Conservation (phyloP, 1,140 invertebrate genomes). For the Asbolus verrucosus region DNA sequence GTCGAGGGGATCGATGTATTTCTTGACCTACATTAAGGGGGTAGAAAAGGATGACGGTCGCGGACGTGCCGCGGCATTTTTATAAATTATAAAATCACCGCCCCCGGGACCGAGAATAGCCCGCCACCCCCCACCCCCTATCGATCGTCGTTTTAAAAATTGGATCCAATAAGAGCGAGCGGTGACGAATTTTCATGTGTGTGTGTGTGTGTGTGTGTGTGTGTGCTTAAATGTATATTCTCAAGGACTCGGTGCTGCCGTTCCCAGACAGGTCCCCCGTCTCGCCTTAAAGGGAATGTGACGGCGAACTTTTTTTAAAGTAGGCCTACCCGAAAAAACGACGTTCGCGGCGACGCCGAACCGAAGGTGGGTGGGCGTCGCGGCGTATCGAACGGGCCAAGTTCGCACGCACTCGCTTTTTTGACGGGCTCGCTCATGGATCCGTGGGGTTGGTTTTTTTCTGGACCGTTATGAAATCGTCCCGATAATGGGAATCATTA, state of each 20-base stretch:
- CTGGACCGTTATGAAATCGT: background rate
- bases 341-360: constrained; percentile 26
- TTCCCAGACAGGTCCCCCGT: constrained; percentile 46
- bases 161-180: too few relatives aligned
- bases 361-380: constrained; percentile 32
- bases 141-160: too few relatives aligned
- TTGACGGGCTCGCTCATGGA: constrained; percentile 3
- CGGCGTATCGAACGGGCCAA: constrained; percentile 24
- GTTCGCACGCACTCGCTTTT: constrained; percentile 41
- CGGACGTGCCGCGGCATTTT: background rate
- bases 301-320: constrained; percentile 42
- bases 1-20: constrained; percentile 13
- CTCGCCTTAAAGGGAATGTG: constrained; percentile 53
- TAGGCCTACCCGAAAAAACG: constrained; percentile 41
- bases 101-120: too few relatives aligned
- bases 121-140: too few relatives aligned
- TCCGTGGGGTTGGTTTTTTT: background rate
- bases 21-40: constrained; percentile 36
- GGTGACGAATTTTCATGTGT: constrained; percentile 18
- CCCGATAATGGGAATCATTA: background rate
- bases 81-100: background rate
- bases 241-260: constrained; percentile 36
- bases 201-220: background rate
- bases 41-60: background rate
- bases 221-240: constrained; percentile 3